A percentile compares a stretch with the other conserved stretches of the same genome.
These are phyloP conservation scores for Heliconius ethilla DNA, from an alignment of 2,888 invertebrate species.

Conservation along the genomic window DNA sequence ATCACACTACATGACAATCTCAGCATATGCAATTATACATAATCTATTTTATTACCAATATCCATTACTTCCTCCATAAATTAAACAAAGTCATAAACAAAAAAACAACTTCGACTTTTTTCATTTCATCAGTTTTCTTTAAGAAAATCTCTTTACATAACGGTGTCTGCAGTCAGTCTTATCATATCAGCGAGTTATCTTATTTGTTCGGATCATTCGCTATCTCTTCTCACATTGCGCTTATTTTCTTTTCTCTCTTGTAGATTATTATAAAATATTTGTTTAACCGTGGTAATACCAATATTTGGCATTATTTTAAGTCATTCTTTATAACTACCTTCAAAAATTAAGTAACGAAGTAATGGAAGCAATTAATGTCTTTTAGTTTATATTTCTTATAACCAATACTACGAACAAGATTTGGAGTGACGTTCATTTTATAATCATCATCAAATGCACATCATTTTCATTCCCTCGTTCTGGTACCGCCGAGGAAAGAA, in stretches of 20 bases:
- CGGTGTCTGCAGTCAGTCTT: constrained; percentile 1
- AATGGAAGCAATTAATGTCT: no score
- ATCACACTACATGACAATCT: no score
- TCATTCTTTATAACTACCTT: not conserved
- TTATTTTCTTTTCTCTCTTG: constrained; percentile 1
- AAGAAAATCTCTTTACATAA: constrained; percentile 5
- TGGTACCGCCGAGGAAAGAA: no score
- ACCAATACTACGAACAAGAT: no score
- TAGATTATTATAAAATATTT: not conserved
- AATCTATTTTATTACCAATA: not conserved
- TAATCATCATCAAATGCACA: no score
- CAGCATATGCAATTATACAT: no score
- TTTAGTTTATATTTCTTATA: no score
- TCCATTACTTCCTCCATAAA: not conserved
- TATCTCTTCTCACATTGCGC: constrained; percentile 14
- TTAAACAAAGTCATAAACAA: not conserved
- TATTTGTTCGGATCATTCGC: constrained; percentile 17
- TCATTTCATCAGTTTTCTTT: not conserved
- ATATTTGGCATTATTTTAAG: not conserved
- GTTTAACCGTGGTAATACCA: not conserved
- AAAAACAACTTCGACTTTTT: not conserved
- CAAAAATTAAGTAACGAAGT: no score
- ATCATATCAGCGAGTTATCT: constrained; percentile 18
- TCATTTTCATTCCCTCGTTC: no score
- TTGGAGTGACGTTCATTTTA: no score